phyloP scores from a whole-genome alignment of 2,888 invertebrate species.

The Tuta absoluta region DNA sequence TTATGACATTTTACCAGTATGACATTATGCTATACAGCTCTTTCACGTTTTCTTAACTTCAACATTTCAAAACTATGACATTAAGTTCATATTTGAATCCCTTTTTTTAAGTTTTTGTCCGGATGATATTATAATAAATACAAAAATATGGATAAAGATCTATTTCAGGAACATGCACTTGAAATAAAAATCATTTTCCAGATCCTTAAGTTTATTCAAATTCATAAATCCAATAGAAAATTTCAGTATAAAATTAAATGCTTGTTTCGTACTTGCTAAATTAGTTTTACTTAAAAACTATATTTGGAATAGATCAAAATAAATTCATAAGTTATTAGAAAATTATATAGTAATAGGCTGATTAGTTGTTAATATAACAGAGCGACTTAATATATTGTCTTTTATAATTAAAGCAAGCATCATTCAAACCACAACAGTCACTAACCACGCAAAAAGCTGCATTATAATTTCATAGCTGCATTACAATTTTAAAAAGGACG shows the following conservation, averaged over 20 bases:
- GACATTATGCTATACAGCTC: too few relatives aligned
- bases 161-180: not conserved
- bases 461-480: not conserved
- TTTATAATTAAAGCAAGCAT: constrained; percentile 17
- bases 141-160: not conserved
- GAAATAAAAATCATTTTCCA: constrained; percentile 1
- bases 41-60: too few relatives aligned
- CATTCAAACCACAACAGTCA: constrained; percentile 15
- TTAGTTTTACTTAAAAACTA: constrained; percentile 32
- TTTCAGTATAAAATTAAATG: constrained; percentile 37
- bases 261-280: constrained; percentile 25
- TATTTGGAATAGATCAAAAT: constrained; percentile 33
- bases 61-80: not conserved
- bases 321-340: constrained; percentile 23
- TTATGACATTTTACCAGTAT: too few relatives aligned
- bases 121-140: too few relatives aligned
- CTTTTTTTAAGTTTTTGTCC: too few relatives aligned
- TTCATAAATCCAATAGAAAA: constrained; percentile 33
- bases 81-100: too few relatives aligned
- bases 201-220: constrained; percentile 14
- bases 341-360: constrained; percentile 20
- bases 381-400: constrained; percentile 26
- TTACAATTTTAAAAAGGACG: constrained; percentile 32
- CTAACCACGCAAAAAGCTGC: constrained; percentile 31
- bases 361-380: constrained; percentile 25